Percentiles rank a stretch among this genome's conserved stretches.
Conservation (phyloP, 1,140 invertebrate genomes). For the Orius laevigatus region DNA sequence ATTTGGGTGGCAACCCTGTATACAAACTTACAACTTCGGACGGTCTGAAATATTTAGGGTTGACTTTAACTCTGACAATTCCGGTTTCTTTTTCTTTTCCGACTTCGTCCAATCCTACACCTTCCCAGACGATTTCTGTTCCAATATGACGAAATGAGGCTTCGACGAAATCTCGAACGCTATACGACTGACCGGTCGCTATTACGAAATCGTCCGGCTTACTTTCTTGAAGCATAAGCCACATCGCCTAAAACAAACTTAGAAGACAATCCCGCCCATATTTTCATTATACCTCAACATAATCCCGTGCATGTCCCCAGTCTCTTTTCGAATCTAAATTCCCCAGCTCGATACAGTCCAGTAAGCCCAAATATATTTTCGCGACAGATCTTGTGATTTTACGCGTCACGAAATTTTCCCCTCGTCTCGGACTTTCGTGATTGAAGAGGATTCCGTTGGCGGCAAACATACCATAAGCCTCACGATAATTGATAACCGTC, state of each 20-base stretch:
- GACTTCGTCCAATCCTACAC: conserved; percentile 67
- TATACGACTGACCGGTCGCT: conserved; percentile 87
- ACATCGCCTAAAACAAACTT: conserved; percentile 91
- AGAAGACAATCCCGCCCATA: too few species aligned
- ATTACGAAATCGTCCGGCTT: conserved; percentile 93
- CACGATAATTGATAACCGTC: conserved; percentile 96
- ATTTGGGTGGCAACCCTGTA: neutral
- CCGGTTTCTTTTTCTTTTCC: conserved; percentile 70
- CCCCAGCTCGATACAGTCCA: conserved; percentile 80
- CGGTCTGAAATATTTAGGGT: conserved; percentile 90
- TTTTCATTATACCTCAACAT: conserved; percentile 68
- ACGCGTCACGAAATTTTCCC: conserved; percentile 97
- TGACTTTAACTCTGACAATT: conserved; percentile 73
- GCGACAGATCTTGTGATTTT: conserved; percentile 96
- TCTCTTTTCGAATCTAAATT: conserved; percentile 93
- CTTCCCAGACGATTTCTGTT: conserved; percentile 66
- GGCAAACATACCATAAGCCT: conserved; percentile 95
- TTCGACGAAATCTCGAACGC: conserved; percentile 93
- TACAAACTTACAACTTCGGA: conserved; percentile 81
- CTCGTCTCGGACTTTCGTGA: conserved; percentile 94
- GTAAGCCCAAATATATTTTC: conserved; percentile 79
- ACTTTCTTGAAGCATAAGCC: conserved; percentile 95
- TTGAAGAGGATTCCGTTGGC: conserved; percentile 99
- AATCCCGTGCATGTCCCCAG: conserved; percentile 99
- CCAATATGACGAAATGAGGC: conserved; percentile 69